Evolutionary conservation across 2,113 vertebrate genomes (phyloP).

Genomic region (Desmodus rotundus): DNA sequence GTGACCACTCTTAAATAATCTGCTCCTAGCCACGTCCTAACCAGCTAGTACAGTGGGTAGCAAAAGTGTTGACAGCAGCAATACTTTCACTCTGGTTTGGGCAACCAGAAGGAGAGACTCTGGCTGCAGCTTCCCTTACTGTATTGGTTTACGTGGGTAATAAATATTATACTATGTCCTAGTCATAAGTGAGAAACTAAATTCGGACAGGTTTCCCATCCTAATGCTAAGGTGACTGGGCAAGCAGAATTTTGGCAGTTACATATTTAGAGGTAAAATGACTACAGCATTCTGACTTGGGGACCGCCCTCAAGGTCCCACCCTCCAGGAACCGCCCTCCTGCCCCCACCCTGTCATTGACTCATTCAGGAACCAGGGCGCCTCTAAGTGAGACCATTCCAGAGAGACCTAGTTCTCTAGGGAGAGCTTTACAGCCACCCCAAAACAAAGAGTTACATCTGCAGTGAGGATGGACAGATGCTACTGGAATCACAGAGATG

Average conservation of each 20-base stretch:
- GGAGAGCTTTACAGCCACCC: not conserved
- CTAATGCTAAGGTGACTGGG: not conserved
- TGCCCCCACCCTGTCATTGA: not conserved
- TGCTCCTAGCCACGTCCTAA: not conserved
- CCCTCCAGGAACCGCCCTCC: not conserved
- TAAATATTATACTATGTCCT: not conserved
- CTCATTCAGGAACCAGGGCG: not conserved
- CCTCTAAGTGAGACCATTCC: not conserved
- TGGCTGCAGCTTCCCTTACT: not conserved
- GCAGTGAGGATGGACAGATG: not conserved
- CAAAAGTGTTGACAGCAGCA: not conserved
- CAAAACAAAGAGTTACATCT: not conserved
- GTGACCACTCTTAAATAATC: not conserved
- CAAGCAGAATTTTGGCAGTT: not conserved
- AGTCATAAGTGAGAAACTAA: not conserved
- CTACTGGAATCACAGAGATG: not conserved
- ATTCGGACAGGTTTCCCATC: not conserved
- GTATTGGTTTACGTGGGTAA: not conserved
- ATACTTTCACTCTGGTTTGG: not conserved
- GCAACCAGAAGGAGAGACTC: not conserved
- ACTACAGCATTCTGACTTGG: not conserved
- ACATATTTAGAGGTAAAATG: not conserved
- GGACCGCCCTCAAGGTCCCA: too few species aligned
- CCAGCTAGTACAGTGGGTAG: not conserved
- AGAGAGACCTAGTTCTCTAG: fast-evolving